These are phyloP conservation scores for Polydrusus tereticollis DNA, from an alignment of 2,888 invertebrate species.

Conservation along the genomic window DNA sequence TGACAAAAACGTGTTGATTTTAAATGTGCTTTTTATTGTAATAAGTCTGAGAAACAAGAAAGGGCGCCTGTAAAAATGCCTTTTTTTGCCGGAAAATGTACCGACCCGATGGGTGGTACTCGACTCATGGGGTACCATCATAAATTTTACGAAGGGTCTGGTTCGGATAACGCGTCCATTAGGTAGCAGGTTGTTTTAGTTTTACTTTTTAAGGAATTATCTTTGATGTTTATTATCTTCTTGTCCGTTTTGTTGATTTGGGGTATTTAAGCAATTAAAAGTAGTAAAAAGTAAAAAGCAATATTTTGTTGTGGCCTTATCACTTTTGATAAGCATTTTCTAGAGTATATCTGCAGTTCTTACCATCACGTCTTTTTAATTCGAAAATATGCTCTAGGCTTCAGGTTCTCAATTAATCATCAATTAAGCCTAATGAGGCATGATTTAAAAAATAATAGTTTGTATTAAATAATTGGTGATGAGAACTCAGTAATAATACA, in stretches of 20 bases:
- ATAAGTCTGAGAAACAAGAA: neutral
- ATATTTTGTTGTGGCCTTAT: no score
- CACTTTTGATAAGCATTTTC: no score
- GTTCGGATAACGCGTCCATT: neutral
- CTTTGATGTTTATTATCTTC: neutral
- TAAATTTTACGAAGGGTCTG: constrained; percentile 15
- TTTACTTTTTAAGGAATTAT: neutral
- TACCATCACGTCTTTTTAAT: no score
- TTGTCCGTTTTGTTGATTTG: neutral
- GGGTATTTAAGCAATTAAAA: neutral
- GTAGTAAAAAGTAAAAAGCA: no score
- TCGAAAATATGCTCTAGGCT: no score
- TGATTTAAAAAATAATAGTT: no score
- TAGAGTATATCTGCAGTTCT: no score
- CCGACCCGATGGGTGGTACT: constrained; percentile 27
- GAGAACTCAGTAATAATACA: no score
- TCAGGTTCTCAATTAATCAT: no score
- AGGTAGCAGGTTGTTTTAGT: constrained; percentile 14
- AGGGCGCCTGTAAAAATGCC: constrained; percentile 21
- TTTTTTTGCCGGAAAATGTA: constrained; percentile 21
- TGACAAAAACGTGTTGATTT: constrained; percentile 22
- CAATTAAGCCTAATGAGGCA: no score
- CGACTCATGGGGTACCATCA: constrained; percentile 12
- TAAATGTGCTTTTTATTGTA: constrained; percentile 25
- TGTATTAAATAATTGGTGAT: no score